phyloP scores from a whole-genome alignment of 2,113 vertebrate species.

The Notothenia rossii region DNA sequence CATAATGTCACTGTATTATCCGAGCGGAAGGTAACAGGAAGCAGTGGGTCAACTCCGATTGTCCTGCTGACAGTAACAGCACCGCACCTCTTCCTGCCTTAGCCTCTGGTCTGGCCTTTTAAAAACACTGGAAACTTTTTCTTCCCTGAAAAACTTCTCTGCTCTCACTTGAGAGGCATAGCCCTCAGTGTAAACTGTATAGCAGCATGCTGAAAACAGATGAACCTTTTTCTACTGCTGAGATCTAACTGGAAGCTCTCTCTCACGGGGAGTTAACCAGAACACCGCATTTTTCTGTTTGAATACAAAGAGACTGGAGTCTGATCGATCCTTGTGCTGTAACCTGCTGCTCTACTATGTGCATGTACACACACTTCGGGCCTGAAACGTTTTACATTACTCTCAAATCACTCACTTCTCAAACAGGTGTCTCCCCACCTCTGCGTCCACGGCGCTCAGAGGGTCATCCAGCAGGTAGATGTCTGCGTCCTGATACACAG shows the following conservation, averaged over 20 bases:
- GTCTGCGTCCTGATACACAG: constrained; percentile 95
- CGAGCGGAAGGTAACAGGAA: constrained; percentile 39
- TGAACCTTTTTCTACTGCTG: not conserved
- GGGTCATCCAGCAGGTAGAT: constrained; percentile 97
- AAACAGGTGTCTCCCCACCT: constrained; percentile 94
- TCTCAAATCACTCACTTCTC: constrained; percentile 87
- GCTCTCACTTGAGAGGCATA: not conserved
- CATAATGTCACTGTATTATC: not conserved
- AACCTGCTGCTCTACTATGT: not conserved
- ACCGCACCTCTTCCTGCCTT: constrained; percentile 57
- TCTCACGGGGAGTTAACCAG: not conserved
- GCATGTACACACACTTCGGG: no score
- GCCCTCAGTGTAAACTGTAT: no score
- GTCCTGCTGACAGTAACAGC: constrained; percentile 29
- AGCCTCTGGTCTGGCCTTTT: constrained; percentile 1
- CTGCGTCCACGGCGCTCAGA: constrained; percentile 94
- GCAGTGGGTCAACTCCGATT: constrained; percentile 16
- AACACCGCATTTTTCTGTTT: constrained; percentile 2
- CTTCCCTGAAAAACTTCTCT: not conserved
- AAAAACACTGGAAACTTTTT: constrained; percentile 6
- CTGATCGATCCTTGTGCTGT: not conserved
- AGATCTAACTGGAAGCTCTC: not conserved
- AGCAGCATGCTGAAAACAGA: no score
- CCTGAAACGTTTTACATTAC: not conserved
- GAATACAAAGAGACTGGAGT: not conserved